Percentiles rank a stretch among this genome's conserved stretches.
Evolutionary conservation across 2,113 vertebrate species (phyloP).

Genomic region (Gobio gobio): DNA sequence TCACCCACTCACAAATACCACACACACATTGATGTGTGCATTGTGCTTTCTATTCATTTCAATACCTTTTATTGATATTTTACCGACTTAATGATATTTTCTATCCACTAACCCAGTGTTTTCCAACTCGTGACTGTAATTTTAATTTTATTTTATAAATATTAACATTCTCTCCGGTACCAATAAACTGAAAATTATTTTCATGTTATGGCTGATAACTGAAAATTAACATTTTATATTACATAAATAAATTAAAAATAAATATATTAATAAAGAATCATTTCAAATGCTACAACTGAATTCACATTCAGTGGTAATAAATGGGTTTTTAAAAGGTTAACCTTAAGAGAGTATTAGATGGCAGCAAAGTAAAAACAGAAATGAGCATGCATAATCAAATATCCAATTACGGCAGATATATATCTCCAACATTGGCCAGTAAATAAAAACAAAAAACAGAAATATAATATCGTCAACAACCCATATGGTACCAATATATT

Average conservation of each 20-base stretch:
- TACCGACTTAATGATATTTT: too few relatives aligned
- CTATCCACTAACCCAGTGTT: too few relatives aligned
- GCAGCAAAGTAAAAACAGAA: neutral
- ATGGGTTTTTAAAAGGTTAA: too few relatives aligned
- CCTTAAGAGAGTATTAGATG: neutral
- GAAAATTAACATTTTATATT: neutral
- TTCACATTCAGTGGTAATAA: neutral
- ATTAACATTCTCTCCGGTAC: too few relatives aligned
- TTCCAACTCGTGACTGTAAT: too few relatives aligned
- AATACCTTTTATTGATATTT: neutral
- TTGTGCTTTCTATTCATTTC: neutral
- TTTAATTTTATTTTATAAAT: too few relatives aligned
- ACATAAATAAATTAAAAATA: neutral
- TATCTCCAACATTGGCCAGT: neutral
- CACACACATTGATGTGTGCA: neutral
- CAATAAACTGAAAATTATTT: neutral
- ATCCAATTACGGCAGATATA: neutral
- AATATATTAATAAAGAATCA: neutral
- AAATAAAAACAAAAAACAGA: neutral
- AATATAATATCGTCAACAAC: neutral
- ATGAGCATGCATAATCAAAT: neutral
- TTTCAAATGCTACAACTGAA: neutral
- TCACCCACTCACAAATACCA: conserved; percentile 18
- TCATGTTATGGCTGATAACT: neutral
- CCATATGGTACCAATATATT: neutral